Evolutionary conservation across 2,113 vertebrate genomes (phyloP).

Genomic region (Aythya baeri): DNA sequence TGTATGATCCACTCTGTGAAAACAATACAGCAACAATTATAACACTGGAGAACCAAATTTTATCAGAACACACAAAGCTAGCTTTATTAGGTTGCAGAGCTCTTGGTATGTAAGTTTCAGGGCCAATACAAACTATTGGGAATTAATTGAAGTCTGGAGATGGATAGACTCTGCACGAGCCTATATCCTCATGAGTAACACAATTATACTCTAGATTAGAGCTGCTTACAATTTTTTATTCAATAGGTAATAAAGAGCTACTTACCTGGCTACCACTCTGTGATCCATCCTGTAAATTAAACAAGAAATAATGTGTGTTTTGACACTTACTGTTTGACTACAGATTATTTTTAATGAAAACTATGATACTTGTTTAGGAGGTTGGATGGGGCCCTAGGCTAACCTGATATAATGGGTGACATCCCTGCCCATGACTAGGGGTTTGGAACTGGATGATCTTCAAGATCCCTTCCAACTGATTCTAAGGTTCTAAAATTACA

Average conservation of each 20-base stretch:
- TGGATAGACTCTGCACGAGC: background rate
- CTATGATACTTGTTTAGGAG: background rate
- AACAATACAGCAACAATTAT: background rate
- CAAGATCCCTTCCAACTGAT: too few relatives aligned
- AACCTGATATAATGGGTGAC: too few relatives aligned
- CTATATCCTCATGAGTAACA: background rate
- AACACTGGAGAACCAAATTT: background rate
- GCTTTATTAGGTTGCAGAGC: background rate
- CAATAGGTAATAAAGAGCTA: background rate
- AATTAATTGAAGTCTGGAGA: background rate
- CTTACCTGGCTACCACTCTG: background rate
- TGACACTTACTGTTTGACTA: background rate
- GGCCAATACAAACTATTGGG: background rate
- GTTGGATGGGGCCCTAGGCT: too few relatives aligned
- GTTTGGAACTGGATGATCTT: too few relatives aligned
- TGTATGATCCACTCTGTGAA: conserved; percentile 1
- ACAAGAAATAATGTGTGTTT: background rate
- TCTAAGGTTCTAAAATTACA: background rate
- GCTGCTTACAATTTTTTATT: background rate
- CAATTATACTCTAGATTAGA: background rate
- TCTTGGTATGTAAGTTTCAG: background rate
- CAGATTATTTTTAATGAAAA: background rate
- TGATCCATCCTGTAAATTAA: conserved; percentile 20
- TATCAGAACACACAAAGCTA: background rate
- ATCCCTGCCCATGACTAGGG: too few relatives aligned